Base-by-base conservation (phyloP, 2,797 vertebrate species). In the Neopelma chrysocephalum region DNA sequence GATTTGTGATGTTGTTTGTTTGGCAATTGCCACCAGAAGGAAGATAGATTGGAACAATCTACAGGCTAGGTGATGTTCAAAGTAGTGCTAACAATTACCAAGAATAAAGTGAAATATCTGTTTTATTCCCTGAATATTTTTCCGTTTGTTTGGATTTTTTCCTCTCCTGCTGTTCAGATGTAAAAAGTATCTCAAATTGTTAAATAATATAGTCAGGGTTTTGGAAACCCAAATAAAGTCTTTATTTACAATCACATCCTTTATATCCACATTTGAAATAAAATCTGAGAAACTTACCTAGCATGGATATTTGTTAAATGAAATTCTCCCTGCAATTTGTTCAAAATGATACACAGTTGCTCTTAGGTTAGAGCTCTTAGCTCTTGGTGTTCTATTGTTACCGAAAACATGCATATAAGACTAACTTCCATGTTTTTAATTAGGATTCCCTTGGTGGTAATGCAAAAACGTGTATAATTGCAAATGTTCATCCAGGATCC, bases 381-480 rank as follows among this genome's bases (percentile, higher is more conserved):
- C 42, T 45, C 31, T 65, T 89, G 12, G 8, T 32, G 72, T 87
- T 13, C 9, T 72, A 25, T 31, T 61, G 34, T 27, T 20, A 43
- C 12, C 61, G 65, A 83, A 93, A 66, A 15, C 17, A 15, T 70
- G 11, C 10, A 57, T 69, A 31, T 51, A 34, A 77, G 54, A 36
- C 12, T 66, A 25, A 75, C 6, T 70, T n/a, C 32, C 9, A 3
- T 97, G 8, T 94, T 82, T 93, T 96, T 75, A 23, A 91, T 93
- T 88, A 99, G 99, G 99, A 99, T 93, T 99, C 99, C 85, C 98
- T 99, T 80, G 99, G 99, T 61, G 99, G 99, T 64, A 99, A 99
- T 89, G 99, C 99, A 78, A 99, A 98, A 98, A 99, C 99, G 0
- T 99, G 98, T 95, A 99, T 99, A 82, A 99, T 99, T 5, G 99